These are phyloP conservation scores for Macaria notata DNA, from an alignment of 2,888 invertebrate species.

Conservation along the genomic window DNA sequence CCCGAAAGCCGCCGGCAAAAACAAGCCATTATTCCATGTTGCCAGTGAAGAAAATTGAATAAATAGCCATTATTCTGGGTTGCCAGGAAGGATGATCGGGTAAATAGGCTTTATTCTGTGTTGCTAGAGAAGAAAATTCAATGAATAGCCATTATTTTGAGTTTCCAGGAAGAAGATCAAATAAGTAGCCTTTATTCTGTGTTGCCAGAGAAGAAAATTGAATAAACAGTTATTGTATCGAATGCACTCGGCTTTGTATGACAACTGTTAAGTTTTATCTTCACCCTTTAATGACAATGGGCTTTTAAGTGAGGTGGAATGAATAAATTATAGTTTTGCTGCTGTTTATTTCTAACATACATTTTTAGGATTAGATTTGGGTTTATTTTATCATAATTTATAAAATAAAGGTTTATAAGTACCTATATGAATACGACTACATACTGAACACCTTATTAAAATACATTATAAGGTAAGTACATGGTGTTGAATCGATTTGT, in stretches of 20 bases:
- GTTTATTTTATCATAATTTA: too few relatives aligned
- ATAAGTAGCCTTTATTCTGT: conserved; percentile 65
- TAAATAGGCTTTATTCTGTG: conserved; percentile 67
- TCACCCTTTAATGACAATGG: conserved; percentile 74
- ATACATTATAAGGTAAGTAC: too few relatives aligned
- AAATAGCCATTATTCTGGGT: conserved; percentile 70
- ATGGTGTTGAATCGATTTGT: too few relatives aligned
- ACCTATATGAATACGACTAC: too few relatives aligned
- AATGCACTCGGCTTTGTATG: conserved; percentile 69
- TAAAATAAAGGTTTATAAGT: too few relatives aligned
- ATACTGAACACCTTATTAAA: too few relatives aligned
- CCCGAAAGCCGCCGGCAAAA: conserved; percentile 67
- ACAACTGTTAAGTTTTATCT: conserved; percentile 76
- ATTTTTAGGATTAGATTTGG: too few relatives aligned
- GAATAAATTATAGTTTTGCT: too few relatives aligned
- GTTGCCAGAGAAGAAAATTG: conserved; percentile 72
- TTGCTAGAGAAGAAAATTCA: conserved; percentile 63
- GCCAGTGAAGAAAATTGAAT: conserved; percentile 74
- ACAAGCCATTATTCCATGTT: conserved; percentile 76
- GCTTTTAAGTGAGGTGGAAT: too few relatives aligned
- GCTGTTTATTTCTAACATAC: conserved; percentile 6
- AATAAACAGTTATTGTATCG: conserved; percentile 75
- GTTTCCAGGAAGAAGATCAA: conserved; percentile 63
- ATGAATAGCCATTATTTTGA: conserved; percentile 65
- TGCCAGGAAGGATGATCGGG: conserved; percentile 69